Evolutionary conservation across 2,113 vertebrate genomes (phyloP), one percentile per base, ranked within the genome.

Genomic region (Typhlomys cinereus): DNA sequence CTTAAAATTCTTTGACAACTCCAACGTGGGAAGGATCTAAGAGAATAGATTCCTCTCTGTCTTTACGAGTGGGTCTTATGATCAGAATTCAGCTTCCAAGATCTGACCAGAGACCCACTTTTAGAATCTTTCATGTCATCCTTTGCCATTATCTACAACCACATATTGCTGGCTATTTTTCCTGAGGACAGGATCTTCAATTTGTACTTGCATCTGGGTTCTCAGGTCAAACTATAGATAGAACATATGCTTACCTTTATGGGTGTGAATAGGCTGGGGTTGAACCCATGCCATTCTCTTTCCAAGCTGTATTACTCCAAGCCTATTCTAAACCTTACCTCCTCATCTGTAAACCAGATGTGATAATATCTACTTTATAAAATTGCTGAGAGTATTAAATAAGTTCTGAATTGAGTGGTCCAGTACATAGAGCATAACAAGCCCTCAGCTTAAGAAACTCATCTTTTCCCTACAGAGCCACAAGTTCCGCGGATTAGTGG

Each of bases 181-280:
- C 21, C 41, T 5, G 36, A 82, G 48, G 71, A 29, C 0, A 52
- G 31, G 27, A 48, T 31, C 50, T 79, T 73, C 25, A 52, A 34
- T 46, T 17, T 36, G 29, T 17, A 29, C 9, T 25, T 27, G 17
- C 6, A 12, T 91, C 39, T 50, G 7, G 5, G 18, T 75, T 46
- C 57, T 39, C 57, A 54, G 3, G 27, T 23, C 48, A 7, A 10
- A 6, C 7, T 10, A 27, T 20, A 15, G 39, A 20, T 10, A 5
- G 57, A 66, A 34, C 10, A 52, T 1, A 23, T 0, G 0, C 0
- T 15, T 14, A 25, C 25, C 62, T 7, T 7, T 10, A 6, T 11
- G 36, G 25, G 7, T 8, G 14, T 11, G 23, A 10, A 5, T 5
- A 36, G 39, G 31, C 29, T 4, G 2, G 9, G 4, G 31, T 31